These are phyloP conservation scores for Drosophila maculinotata DNA, from an alignment of 2,888 invertebrate genomes.

Conservation along the genomic window DNA sequence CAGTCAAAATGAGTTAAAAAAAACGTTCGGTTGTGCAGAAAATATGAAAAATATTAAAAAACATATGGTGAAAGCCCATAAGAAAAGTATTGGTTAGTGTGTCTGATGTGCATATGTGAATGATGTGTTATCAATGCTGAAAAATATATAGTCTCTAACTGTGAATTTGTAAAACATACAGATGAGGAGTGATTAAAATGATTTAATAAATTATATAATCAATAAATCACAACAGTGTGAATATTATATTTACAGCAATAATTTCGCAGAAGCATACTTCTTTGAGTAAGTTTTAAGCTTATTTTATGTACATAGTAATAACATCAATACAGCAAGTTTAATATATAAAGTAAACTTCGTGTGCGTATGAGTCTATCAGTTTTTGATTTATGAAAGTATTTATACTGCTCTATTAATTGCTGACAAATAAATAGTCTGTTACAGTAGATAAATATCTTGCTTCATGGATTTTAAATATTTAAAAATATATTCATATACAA, in stretches of 20 bases:
- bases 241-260: not conserved
- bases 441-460: not conserved
- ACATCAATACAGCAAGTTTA: too few species aligned
- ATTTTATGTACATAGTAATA: too few species aligned
- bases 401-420: too few species aligned
- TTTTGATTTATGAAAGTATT: too few species aligned
- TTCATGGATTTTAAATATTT: not conserved
- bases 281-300: too few species aligned
- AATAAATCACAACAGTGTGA: not conserved
- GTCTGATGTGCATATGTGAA: slow-evolving; percentile 28
- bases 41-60: slow-evolving; percentile 19
- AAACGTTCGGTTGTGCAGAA: slow-evolving; percentile 11
- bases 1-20: slow-evolving; percentile 53
- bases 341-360: too few species aligned
- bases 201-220: not conserved
- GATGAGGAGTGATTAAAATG: not conserved
- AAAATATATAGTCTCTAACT: not conserved
- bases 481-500: too few species aligned
- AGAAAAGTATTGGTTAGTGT: slow-evolving; percentile 8
- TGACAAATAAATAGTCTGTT: too few species aligned
- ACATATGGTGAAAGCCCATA: slow-evolving; percentile 25
- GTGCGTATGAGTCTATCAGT: too few species aligned
- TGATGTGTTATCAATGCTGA: not conserved
- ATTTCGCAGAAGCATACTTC: too few species aligned
- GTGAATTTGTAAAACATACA: not conserved